A percentile compares a stretch with the other conserved stretches of the same genome.
phyloP scores from a whole-genome alignment of 1,140 invertebrate genomes.

The Drosophila erecta region DNA sequence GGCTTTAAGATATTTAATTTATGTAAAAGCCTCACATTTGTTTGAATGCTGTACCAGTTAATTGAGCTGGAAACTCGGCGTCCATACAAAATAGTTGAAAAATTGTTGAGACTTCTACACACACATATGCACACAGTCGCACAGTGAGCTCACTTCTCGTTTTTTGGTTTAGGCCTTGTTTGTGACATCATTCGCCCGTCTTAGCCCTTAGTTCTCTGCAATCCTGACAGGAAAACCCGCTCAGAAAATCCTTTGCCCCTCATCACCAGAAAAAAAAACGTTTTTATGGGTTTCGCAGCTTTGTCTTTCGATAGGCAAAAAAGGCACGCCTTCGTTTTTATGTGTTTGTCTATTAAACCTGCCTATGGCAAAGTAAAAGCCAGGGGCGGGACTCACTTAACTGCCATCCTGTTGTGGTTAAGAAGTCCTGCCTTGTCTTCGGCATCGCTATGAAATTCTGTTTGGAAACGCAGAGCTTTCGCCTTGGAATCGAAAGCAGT shows the following conservation, averaged over 20 bases:
- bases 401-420: slow-evolving; percentile 42
- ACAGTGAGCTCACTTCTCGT: not conserved
- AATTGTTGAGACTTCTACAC: not conserved
- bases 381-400: slow-evolving; percentile 38
- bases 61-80: no score
- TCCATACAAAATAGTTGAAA: not conserved
- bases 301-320: slow-evolving; percentile 68
- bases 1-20: no score
- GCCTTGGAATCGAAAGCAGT: slow-evolving; percentile 15
- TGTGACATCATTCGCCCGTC: slow-evolving; percentile 48
- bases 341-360: slow-evolving; percentile 66
- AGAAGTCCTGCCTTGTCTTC: slow-evolving; percentile 22
- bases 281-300: slow-evolving; percentile 65
- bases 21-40: no score
- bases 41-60: no score
- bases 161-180: not conserved
- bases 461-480: slow-evolving; percentile 10
- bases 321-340: slow-evolving; percentile 37
- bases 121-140: not conserved
- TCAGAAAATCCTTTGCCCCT: slow-evolving; percentile 28
- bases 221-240: slow-evolving; percentile 21
- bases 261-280: slow-evolving; percentile 17
- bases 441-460: slow-evolving; percentile 23
- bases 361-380: slow-evolving; percentile 41
- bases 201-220: slow-evolving; percentile 25